Percentiles rank a stretch among this genome's conserved stretches.
phyloP scores from a whole-genome alignment of 2,888 invertebrate genomes.

The Griposia aprilina region DNA sequence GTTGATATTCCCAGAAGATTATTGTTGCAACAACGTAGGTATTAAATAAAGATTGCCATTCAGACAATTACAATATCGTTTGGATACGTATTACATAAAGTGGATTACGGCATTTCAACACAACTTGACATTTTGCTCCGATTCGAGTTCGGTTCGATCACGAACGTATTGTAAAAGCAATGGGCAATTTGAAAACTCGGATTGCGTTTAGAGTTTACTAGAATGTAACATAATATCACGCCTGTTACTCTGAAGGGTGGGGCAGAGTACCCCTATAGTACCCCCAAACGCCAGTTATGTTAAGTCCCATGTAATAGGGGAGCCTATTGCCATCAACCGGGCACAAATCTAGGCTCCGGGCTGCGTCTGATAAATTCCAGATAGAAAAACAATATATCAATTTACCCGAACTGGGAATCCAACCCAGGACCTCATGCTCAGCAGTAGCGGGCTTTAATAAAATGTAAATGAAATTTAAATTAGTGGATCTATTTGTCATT shows the following conservation, averaged over 20 bases:
- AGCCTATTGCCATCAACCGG: no score
- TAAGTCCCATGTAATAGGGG: no score
- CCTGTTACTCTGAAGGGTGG: no score
- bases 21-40: conserved; percentile 19
- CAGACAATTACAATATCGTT: conserved; percentile 52
- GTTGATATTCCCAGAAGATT: conserved; percentile 15
- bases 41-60: conserved; percentile 39
- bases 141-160: conserved; percentile 31
- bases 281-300: no score
- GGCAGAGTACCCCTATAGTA: not conserved
- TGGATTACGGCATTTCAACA: conserved; percentile 54
- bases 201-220: conserved; percentile 18
- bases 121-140: conserved; percentile 58
- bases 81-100: conserved; percentile 57
- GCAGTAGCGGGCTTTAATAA: not conserved
- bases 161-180: conserved; percentile 37
- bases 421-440: no score
- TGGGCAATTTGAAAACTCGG: conserved; percentile 20
- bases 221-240: not conserved
- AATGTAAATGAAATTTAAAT: conserved; percentile 32
- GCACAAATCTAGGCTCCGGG: no score
- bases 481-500: conserved; percentile 4
- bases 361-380: not conserved
- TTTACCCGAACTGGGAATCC: not conserved
- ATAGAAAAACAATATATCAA: not conserved